Evolutionary conservation across 2,888 invertebrate genomes (phyloP).

Genomic region (Proisotoma minuta): DNA sequence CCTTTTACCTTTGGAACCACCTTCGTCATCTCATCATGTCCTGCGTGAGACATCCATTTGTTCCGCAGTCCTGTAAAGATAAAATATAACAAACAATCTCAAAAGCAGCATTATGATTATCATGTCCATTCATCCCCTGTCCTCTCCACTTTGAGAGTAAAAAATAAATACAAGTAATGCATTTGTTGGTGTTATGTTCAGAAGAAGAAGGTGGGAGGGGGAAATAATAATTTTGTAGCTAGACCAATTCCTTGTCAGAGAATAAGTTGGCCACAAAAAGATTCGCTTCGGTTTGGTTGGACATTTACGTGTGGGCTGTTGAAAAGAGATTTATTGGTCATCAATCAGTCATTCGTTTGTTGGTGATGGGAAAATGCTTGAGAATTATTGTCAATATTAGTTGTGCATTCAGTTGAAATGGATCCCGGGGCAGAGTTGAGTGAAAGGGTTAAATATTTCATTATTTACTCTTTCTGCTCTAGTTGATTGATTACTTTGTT

Average conservation of each 20-base stretch:
- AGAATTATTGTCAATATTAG: not conserved
- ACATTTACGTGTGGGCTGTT: conserved; percentile 8
- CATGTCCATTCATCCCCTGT: too few species aligned
- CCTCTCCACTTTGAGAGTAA: too few species aligned
- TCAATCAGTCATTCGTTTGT: not conserved
- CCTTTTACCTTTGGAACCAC: not conserved
- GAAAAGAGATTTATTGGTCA: conserved; percentile 13
- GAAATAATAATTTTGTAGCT: too few species aligned
- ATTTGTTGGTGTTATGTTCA: too few species aligned
- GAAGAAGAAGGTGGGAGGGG: too few species aligned
- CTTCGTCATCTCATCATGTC: conserved; percentile 1
- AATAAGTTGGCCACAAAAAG: too few species aligned
- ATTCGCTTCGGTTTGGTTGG: too few species aligned
- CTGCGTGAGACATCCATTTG: not conserved
- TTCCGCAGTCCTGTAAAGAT: conserved; percentile 1
- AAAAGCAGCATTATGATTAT: too few species aligned
- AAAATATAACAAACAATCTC: not conserved
- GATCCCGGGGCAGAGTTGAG: not conserved
- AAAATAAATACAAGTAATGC: too few species aligned
- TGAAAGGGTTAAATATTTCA: not conserved
- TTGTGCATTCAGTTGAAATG: not conserved
- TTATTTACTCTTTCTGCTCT: too few species aligned
- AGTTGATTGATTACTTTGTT: not conserved
- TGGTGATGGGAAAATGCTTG: not conserved
- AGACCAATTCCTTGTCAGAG: too few species aligned